phyloP scores from a whole-genome alignment of 1,140 invertebrate species.

The Bombus consobrinus region DNA sequence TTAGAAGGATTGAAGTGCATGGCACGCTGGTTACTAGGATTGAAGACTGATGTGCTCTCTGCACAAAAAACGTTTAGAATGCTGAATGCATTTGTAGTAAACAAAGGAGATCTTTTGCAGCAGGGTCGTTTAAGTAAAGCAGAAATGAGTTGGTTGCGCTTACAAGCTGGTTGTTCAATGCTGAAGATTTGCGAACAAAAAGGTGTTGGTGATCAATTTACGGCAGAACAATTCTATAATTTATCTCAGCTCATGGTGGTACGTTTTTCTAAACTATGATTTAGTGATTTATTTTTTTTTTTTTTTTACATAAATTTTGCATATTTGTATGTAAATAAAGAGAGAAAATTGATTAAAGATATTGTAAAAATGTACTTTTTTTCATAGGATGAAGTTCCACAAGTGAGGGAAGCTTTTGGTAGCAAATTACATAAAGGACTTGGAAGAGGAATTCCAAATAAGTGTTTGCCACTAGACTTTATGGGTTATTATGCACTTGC shows the following conservation, averaged over 20 bases:
- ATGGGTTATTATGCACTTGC: conserved; percentile 97
- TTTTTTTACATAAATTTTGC: background rate
- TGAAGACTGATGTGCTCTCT: conserved; percentile 94
- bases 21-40: conserved; percentile 96
- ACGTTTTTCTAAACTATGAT: conserved; percentile 74
- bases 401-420: conserved; percentile 95
- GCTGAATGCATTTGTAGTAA: conserved; percentile 94
- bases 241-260: conserved; percentile 95
- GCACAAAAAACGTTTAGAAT: conserved; percentile 97
- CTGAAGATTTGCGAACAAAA: conserved; percentile 98
- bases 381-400: conserved; percentile 91
- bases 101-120: conserved; percentile 93
- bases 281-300: background rate
- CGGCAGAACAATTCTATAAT: conserved; percentile 96
- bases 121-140: conserved; percentile 89
- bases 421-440: conserved; percentile 96
- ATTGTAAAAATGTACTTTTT: conserved; percentile 18
- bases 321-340: background rate
- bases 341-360: background rate
- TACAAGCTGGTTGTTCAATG: conserved; percentile 97
- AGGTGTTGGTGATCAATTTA: conserved; percentile 96
- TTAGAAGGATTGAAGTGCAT: conserved; percentile 97
- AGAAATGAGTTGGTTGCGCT: conserved; percentile 95
- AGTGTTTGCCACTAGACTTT: conserved; percentile 96
- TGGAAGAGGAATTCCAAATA: conserved; percentile 90